phyloP scores from a whole-genome alignment of 2,113 vertebrate species.

The Pachyramphus minor region DNA sequence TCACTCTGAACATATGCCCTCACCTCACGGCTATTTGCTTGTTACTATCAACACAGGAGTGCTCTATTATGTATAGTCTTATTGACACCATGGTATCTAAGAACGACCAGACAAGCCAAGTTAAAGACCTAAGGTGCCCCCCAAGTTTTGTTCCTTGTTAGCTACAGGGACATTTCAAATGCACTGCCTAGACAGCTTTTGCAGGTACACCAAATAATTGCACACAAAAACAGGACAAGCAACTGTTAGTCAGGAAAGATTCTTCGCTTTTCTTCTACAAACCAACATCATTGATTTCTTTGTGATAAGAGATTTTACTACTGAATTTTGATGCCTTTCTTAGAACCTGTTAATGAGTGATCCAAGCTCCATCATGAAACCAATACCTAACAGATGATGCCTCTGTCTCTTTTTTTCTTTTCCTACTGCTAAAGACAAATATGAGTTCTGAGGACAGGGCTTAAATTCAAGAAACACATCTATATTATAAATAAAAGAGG shows the following conservation, averaged over 20 bases:
- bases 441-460: not conserved
- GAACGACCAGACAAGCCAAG: not conserved
- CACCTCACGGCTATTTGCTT: not conserved
- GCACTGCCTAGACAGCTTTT: not conserved
- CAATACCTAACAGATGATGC: not conserved
- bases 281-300: fast-evolving
- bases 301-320: not conserved
- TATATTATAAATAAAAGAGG: not conserved
- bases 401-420: not conserved
- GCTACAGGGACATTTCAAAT: not conserved
- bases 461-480: not conserved
- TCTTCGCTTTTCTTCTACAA: not conserved
- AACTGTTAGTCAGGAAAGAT: not conserved
- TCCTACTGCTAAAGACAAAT: not conserved
- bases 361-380: not conserved
- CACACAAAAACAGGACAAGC: not conserved
- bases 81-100: not conserved
- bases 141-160: not conserved
- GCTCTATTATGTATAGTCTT: not conserved
- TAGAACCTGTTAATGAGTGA: not conserved
- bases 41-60: not conserved
- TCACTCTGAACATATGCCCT: not conserved
- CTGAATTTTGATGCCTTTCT: not conserved
- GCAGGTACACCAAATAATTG: not conserved
- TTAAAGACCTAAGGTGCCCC: not conserved